Conservation (phyloP, 1,140 invertebrate species). For the Lasioglossum baleicum region DNA sequence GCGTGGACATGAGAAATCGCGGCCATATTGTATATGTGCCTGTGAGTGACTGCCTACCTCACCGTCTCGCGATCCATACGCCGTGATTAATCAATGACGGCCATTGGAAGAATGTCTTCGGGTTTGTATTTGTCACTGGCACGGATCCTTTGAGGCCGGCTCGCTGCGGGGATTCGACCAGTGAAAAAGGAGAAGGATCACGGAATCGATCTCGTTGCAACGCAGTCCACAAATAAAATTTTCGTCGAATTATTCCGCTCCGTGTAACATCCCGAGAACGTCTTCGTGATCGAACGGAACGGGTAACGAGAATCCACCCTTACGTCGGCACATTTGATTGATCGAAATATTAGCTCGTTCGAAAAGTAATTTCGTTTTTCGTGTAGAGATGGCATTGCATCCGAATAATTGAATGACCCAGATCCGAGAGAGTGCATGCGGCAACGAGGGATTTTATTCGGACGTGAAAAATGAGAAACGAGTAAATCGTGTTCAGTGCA, state of each 20-base stretch:
- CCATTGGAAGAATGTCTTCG: constrained; percentile 60
- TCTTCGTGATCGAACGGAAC: too few relatives aligned
- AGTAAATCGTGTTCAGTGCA: not conserved
- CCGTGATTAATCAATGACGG: constrained; percentile 58
- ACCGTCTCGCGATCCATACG: constrained; percentile 43
- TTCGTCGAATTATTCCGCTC: not conserved
- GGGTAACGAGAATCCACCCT: too few relatives aligned
- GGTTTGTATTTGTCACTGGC: constrained; percentile 72
- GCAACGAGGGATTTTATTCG: too few relatives aligned
- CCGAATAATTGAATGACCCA: too few relatives aligned
- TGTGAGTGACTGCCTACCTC: constrained; percentile 45
- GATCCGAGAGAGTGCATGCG: too few relatives aligned
- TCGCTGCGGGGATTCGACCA: constrained; percentile 1
- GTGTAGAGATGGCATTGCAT: too few relatives aligned
- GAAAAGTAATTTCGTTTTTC: too few relatives aligned
- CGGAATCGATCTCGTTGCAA: constrained; percentile 13
- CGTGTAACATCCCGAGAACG: too few relatives aligned
- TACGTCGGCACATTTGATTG: too few relatives aligned
- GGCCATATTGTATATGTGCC: constrained; percentile 46
- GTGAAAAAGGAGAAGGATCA: constrained; percentile 23
- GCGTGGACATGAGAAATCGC: constrained; percentile 46
- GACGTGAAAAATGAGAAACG: not conserved
- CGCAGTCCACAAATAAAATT: not conserved
- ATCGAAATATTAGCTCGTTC: too few relatives aligned
- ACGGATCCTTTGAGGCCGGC: constrained; percentile 33